Percentiles rank a stretch among this genome's conserved stretches.
Evolutionary conservation across 1,140 invertebrate species (phyloP).

Genomic region (Pollicipes pollicipes): DNA sequence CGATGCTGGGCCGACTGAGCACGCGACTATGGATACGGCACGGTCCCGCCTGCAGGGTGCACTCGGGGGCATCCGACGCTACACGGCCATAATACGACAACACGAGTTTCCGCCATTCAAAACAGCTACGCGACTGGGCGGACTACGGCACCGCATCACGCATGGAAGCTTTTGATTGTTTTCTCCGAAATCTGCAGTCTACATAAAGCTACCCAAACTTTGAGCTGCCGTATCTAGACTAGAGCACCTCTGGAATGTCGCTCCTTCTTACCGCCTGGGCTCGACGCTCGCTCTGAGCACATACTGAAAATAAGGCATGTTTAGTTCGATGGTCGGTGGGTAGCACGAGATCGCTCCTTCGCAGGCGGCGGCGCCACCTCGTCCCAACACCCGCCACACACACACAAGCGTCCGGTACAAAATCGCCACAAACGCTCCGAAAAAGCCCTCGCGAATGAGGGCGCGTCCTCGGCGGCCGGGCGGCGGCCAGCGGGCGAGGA

Average conservation of each 20-base stretch:
- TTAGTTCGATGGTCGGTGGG: neutral
- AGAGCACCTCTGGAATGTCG: slow-evolving; percentile 1
- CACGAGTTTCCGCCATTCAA: too few species aligned
- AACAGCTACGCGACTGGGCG: too few species aligned
- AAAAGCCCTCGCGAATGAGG: too few species aligned
- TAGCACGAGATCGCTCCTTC: neutral
- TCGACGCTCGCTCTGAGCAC: neutral
- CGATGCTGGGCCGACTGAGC: too few species aligned
- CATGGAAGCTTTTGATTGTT: neutral
- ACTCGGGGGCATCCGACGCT: too few species aligned
- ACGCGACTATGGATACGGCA: too few species aligned
- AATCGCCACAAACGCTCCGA: neutral
- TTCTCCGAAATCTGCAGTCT: neutral
- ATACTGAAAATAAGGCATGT: neutral
- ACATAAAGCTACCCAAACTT: neutral
- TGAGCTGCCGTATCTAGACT: neutral
- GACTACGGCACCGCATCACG: neutral
- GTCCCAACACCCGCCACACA: neutral
- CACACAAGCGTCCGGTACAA: neutral
- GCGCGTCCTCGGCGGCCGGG: too few species aligned
- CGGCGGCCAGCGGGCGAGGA: too few species aligned
- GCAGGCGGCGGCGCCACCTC: too few species aligned
- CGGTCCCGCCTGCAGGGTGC: neutral
- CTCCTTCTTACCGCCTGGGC: neutral
- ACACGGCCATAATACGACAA: too few species aligned